Evolutionary conservation across 2,113 vertebrate species (phyloP), one percentile per base, ranked within the genome.

Genomic region (Galeopterus variegatus): DNA sequence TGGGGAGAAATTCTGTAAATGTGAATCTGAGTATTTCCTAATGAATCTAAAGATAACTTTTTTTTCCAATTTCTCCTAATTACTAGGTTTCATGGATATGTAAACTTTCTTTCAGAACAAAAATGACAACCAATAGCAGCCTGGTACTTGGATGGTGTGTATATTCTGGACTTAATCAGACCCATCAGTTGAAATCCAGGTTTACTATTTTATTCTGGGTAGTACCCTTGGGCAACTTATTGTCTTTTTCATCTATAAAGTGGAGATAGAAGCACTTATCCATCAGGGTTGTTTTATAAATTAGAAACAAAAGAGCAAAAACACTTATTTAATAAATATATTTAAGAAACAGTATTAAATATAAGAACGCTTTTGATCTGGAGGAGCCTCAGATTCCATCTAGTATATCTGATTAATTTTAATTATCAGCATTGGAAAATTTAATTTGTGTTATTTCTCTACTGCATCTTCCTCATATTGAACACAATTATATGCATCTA

Each of bases 381-480:
- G 9, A 31, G 17, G 5, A 8, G 6, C 8, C 28, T 62, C 58
- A 48, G 52, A 85, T 86, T 85, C 26, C 33, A 76, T 70, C 41
- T 64, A 56, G 10, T 14, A 60, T 65, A 17, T 36, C 3, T 58
- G 2, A 65, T 48, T 72, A 50, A 81, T 58, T 95, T 76, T 75
- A 77, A 72, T 62, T 26, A 45, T 11, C 31, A 77, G 3, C 60
- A 41, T 5, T 56, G 24, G 17, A 48, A 1, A 76, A 85, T 81
- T 62, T 76, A 76, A 85, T 81, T 62, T 76, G 64, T 67, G 17
- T 70, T 80, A 65, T 91, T 90, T 92, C 41, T 72, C 62, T 33
- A 86, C 24, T 79, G 13, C 19, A 76, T 31, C 24, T 76, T 88
- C 4, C 50, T 58, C 36, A 48, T 31, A 76, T 6, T 93, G 28